Conservation (phyloP, 2,797 vertebrate species). For the Xiphorhynchus erythropygius region DNA sequence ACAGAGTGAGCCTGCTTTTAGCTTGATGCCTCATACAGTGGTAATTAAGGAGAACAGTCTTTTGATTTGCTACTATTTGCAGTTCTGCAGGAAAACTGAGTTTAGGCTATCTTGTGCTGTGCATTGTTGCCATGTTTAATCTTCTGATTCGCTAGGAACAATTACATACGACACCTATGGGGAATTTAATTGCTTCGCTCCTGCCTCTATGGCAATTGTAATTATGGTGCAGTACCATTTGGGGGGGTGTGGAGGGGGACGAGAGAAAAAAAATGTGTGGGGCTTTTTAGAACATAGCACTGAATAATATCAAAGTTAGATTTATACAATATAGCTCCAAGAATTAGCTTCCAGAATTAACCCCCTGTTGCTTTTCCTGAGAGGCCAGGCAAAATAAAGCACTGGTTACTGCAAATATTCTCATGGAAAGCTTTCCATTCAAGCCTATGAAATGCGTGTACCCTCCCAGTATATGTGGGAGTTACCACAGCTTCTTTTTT, state of each 20-base stretch:
- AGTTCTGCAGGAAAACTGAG: conserved; percentile 78
- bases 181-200: conserved; percentile 81
- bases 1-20: conserved; percentile 84
- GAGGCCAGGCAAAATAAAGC: conserved; percentile 15
- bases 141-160: conserved; percentile 77
- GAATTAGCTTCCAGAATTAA: conserved; percentile 55
- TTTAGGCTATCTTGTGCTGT: conserved; percentile 79
- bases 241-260: fast-evolving
- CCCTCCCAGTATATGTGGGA: conserved; percentile 27
- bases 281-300: conserved; percentile 62
- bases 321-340: conserved; percentile 43
- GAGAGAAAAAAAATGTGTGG: neutral
- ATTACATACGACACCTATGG: conserved; percentile 76
- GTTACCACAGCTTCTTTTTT: conserved; percentile 47
- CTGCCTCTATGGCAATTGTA: conserved; percentile 73
- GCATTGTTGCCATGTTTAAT: conserved; percentile 78
- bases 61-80: conserved; percentile 82
- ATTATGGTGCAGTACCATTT: conserved; percentile 71
- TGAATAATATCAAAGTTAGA: conserved; percentile 66
- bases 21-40: conserved; percentile 79
- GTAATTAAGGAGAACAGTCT: conserved; percentile 83
- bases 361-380: conserved; percentile 18
- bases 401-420: conserved; percentile 17
- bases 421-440: conserved; percentile 18
- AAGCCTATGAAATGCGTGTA: neutral